These are phyloP conservation scores for Ranitomeya variabilis DNA, from an alignment of 2,113 vertebrate species.

Conservation along the genomic window DNA sequence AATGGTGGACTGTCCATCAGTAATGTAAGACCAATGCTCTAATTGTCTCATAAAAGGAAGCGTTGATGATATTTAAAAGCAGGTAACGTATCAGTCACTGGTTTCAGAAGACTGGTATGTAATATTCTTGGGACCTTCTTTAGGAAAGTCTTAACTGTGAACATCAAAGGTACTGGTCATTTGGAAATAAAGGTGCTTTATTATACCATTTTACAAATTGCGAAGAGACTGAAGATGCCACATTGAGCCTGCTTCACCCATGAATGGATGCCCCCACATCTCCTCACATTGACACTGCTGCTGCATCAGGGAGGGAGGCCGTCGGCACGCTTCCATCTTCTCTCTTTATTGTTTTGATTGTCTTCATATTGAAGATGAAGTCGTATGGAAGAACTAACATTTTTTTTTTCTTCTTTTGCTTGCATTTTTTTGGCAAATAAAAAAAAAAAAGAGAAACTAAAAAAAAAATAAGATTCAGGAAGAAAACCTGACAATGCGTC, in stretches of 20 bases:
- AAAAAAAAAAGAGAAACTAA: conserved; percentile 60
- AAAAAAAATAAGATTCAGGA: conserved; percentile 66
- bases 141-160: conserved; percentile 30
- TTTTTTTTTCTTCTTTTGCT: conserved; percentile 75
- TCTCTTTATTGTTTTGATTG: conserved; percentile 63
- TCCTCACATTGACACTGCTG: conserved; percentile 74
- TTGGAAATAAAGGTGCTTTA: conserved; percentile 52
- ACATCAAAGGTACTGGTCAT: background rate
- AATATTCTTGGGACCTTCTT: conserved; percentile 60
- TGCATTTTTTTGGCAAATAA: conserved; percentile 84
- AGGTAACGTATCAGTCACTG: background rate
- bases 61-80: background rate
- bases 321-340: conserved; percentile 78
- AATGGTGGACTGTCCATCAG: conserved; percentile 59
- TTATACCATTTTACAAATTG: conserved; percentile 36
- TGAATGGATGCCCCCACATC: conserved; percentile 46
- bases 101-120: conserved; percentile 58
- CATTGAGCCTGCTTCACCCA: conserved; percentile 44
- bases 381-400: conserved; percentile 83
- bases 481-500: conserved; percentile 69
- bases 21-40: background rate
- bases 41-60: conserved; percentile 8
- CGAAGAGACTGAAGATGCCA: conserved; percentile 42
- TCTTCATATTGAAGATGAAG: conserved; percentile 89
- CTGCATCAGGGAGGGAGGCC: conserved; percentile 77